phyloP scores from a whole-genome alignment of 2,797 vertebrate genomes.

The Sandelia bainsii region DNA sequence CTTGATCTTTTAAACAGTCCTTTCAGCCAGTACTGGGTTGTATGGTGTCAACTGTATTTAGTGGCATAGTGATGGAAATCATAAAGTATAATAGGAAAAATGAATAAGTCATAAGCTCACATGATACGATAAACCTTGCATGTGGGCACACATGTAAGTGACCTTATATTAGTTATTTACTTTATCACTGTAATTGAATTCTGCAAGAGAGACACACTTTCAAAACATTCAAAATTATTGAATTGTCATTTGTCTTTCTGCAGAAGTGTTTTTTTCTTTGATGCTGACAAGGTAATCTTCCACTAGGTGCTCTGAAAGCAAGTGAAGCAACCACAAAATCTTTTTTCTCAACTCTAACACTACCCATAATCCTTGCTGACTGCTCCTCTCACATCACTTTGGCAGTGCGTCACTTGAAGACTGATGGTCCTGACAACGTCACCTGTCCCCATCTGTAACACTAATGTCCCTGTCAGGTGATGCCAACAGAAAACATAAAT shows the following conservation, averaged over 20 bases:
- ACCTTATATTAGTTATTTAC: slow-evolving; percentile 62
- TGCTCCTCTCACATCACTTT: slow-evolving; percentile 71
- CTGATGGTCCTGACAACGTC: slow-evolving; percentile 78
- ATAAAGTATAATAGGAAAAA: slow-evolving; percentile 66
- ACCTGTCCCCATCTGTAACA: slow-evolving; percentile 83
- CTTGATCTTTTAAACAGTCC: slow-evolving; percentile 38
- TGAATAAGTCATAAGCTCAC: slow-evolving; percentile 70
- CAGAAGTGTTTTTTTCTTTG: slow-evolving; percentile 60
- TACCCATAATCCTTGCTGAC: slow-evolving; percentile 65
- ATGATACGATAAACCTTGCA: slow-evolving; percentile 61
- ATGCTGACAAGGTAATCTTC: slow-evolving; percentile 73
- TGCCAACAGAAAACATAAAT: slow-evolving; percentile 77
- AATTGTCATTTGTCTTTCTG: slow-evolving; percentile 69
- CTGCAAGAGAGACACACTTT: slow-evolving; percentile 59
- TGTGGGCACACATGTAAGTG: slow-evolving; percentile 54
- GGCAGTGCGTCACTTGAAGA: slow-evolving; percentile 71
- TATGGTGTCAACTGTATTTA: slow-evolving; percentile 64
- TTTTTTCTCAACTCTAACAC: slow-evolving; percentile 37
- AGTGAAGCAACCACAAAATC: slow-evolving; percentile 39
- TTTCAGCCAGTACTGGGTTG: slow-evolving; percentile 27
- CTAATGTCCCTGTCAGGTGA: slow-evolving; percentile 82
- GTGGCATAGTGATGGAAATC: slow-evolving; percentile 62
- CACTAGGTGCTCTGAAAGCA: slow-evolving; percentile 47
- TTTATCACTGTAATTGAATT: slow-evolving; percentile 73
- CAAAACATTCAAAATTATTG: slow-evolving; percentile 64